Base-by-base conservation (phyloP, 1,140 invertebrate species). In the Zeugodacus cucurbitae region DNA sequence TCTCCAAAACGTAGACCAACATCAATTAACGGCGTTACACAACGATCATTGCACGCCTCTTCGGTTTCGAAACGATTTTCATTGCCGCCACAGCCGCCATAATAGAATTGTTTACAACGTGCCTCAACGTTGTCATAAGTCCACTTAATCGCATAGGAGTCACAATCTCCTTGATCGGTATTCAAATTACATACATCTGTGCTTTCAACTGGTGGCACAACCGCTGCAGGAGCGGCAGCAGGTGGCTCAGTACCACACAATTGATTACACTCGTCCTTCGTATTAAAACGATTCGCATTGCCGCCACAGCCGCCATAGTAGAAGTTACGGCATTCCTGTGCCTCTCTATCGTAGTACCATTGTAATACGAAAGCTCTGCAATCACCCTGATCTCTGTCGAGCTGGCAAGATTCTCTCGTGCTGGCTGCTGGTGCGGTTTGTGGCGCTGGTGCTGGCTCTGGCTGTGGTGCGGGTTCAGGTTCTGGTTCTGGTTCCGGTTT, bases 231-330 rank as follows among this genome's bases (percentile, higher is more conserved):
- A 37, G 74, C 89, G 1, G 87, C 85, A 86, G 44, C 88, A 17
- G 88, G 86, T 62, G 64, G 57, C 29, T 54, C 90, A 96, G 95
- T 44, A 8, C 29, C 11, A 90, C 97, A 97, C 89, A 95, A 94
- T 87, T 94, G 93, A 89, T 94, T 82, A 90, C 97, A 98, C 29
- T 96, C 96, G 34, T 95, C 91, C 91, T 96, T 94, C 2, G 94
- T 94, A 20, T 93, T 90, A 91, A 97, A 98, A 90, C 97, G 97
- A 92, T 98, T 98, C 54, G 94, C 94, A 92, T 98, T 98, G 20
- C 97, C 97, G 59, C 95, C 96, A 91, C 97, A 98, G 5, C 97
- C 97, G n/a, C 96, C 96, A 91, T 97, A 98, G 88, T 96, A 96
- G 91, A 98, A 98, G 89, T 95, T 95, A 90, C 95, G 93, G 91